phyloP scores from a whole-genome alignment of 2,888 invertebrate species.

The Colletes collaris region DNA sequence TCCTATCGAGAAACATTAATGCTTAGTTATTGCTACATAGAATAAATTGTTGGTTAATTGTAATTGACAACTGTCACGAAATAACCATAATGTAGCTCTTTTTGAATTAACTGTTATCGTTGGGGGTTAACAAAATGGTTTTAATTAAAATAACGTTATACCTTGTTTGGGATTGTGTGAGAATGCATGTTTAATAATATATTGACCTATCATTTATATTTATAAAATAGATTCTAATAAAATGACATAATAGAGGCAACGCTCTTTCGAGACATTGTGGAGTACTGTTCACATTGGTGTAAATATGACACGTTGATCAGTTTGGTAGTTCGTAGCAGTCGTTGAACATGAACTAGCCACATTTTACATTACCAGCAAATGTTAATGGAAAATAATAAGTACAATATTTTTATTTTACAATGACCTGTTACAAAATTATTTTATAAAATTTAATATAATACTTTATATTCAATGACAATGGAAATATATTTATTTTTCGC shows the following conservation, averaged over 20 bases:
- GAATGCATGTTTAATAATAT: conserved; percentile 60
- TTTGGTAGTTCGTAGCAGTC: not conserved
- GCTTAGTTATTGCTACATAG: not conserved
- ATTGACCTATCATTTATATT: conserved; percentile 42
- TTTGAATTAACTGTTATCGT: conserved; percentile 12
- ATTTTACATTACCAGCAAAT: not conserved
- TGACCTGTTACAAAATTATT: not conserved
- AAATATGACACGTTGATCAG: not conserved
- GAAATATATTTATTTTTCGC: conserved; percentile 20
- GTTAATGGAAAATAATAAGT: not conserved
- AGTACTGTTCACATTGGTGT: conserved; percentile 49
- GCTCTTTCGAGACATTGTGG: conserved; percentile 38
- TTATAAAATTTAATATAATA: not conserved
- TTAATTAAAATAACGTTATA: conserved; percentile 44
- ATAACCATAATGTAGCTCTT: not conserved
- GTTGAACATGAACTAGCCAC: not conserved
- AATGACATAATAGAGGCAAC: conserved; percentile 55
- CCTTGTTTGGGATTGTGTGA: conserved; percentile 75
- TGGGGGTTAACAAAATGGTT: conserved; percentile 64
- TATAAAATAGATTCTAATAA: conserved; percentile 56
- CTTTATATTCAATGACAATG: not conserved
- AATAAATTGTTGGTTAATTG: not conserved
- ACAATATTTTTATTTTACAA: not conserved
- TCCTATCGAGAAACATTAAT: not conserved
- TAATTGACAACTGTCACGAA: not conserved